These are phyloP conservation scores for Aphidoletes aphidimyza DNA, from an alignment of 2,888 invertebrate genomes.

Conservation along the genomic window DNA sequence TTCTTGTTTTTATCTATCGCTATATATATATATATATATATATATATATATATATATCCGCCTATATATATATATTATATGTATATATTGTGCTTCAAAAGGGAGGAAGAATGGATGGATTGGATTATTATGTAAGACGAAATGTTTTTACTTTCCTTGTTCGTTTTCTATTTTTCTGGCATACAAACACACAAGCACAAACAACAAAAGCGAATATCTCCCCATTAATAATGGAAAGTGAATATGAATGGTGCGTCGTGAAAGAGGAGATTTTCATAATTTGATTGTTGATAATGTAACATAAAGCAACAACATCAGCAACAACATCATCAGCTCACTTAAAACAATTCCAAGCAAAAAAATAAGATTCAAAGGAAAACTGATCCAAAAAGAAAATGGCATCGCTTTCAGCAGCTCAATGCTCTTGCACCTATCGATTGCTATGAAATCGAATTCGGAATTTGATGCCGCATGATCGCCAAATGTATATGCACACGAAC, in stretches of 20 bases:
- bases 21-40: too few species aligned
- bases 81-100: too few species aligned
- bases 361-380: conserved; percentile 7
- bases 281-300: conserved; percentile 40
- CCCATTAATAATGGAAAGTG: conserved; percentile 29
- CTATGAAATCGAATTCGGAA: background rate
- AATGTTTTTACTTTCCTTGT: conserved; percentile 20
- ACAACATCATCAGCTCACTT: too few species aligned
- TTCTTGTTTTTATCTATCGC: too few species aligned
- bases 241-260: background rate
- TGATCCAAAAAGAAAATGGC: background rate
- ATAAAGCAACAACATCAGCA: too few species aligned
- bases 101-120: background rate
- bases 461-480: background rate
- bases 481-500: background rate
- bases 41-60: too few species aligned
- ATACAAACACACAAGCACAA: too few species aligned
- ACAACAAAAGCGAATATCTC: conserved; percentile 17
- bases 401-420: too few species aligned
- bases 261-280: conserved; percentile 45
- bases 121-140: conserved; percentile 36
- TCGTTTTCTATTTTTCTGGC: too few species aligned
- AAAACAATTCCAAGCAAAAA: too few species aligned
- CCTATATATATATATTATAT: too few species aligned
- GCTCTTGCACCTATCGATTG: too few species aligned